A percentile compares a stretch with the other conserved stretches of the same genome.
These are phyloP conservation scores for Dicaeum eximium DNA, from an alignment of 2,113 vertebrate genomes.

Conservation along the genomic window DNA sequence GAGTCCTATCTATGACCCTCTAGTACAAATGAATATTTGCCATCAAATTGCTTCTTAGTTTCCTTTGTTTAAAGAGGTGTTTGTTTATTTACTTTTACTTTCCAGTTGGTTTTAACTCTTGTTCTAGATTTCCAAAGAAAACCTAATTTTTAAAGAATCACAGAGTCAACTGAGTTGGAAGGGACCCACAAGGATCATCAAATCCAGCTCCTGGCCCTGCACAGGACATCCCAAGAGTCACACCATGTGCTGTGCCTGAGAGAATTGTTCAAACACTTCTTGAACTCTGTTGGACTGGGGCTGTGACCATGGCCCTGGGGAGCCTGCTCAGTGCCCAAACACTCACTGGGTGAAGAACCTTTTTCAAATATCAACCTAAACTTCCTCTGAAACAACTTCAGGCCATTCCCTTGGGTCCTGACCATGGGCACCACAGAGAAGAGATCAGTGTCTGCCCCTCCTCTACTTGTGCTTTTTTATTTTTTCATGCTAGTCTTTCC, in stretches of 20 bases:
- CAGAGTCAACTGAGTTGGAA: neutral
- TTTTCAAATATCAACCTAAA: neutral
- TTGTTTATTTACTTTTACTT: neutral
- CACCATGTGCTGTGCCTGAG: neutral
- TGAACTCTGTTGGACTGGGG: neutral
- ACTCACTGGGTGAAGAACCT: neutral
- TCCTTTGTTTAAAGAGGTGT: neutral
- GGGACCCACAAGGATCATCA: neutral
- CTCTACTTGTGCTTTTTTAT: neutral
- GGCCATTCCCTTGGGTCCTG: accelerated
- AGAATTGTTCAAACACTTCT: neutral
- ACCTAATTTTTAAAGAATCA: neutral
- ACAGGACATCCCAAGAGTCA: neutral
- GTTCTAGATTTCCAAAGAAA: neutral
- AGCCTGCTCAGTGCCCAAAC: neutral
- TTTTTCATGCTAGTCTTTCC: neutral
- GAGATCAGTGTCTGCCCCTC: too few relatives aligned
- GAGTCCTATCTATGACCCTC: neutral
- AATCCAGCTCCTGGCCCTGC: neutral
- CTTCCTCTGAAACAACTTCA: neutral
- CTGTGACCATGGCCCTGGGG: neutral
- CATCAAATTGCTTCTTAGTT: neutral
- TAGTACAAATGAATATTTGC: neutral
- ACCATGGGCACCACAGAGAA: neutral
- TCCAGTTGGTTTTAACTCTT: neutral